Evolutionary conservation across 2,113 vertebrate species (phyloP).

Genomic region (Corythoichthys haematopterus): DNA sequence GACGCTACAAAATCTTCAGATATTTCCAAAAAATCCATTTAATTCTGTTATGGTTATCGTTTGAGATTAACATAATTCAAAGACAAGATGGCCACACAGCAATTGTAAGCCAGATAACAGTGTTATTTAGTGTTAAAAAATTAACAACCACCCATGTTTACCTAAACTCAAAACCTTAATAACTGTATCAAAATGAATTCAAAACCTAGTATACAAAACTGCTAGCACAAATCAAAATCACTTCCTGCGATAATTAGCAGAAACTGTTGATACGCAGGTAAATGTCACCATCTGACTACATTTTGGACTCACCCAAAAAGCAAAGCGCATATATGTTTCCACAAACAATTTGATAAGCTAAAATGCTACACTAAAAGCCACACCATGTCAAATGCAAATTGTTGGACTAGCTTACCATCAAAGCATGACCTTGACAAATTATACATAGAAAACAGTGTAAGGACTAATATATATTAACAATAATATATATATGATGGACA

Average conservation of each 20-base stretch:
- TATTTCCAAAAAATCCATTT: background rate
- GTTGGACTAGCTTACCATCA: slow-evolving; percentile 12
- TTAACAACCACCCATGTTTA: background rate
- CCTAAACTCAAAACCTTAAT: background rate
- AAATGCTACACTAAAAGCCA: background rate
- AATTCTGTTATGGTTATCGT: background rate
- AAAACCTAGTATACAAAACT: background rate
- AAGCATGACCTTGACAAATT: slow-evolving; percentile 1
- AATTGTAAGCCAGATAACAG: background rate
- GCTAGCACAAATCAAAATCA: background rate
- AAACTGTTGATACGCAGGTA: background rate
- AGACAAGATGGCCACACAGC: background rate
- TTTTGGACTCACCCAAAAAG: background rate
- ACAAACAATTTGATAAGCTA: background rate
- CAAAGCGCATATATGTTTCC: background rate
- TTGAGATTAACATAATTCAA: background rate
- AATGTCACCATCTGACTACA: background rate
- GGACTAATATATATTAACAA: background rate
- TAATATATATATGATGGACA: background rate
- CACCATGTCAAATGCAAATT: background rate
- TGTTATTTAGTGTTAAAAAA: background rate
- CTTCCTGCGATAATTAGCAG: background rate
- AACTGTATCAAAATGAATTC: background rate
- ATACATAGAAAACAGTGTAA: background rate
- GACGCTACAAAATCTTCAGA: background rate